Base-by-base conservation (phyloP, 2,113 vertebrate species). In the Rhinichthys klamathensis region DNA sequence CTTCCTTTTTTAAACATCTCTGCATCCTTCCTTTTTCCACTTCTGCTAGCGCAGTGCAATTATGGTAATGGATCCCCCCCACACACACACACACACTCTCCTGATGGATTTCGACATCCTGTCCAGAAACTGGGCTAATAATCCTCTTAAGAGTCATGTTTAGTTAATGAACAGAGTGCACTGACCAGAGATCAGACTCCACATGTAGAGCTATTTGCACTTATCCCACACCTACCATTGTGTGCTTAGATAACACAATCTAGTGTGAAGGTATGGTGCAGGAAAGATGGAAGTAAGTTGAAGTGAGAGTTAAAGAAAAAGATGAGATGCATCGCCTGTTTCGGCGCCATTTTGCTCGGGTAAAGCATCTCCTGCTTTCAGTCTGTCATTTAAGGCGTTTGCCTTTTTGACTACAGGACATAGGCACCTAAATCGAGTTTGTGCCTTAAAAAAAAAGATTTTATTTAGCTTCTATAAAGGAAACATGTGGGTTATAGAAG, bases 101-200 rank as follows among this genome's bases (percentile, higher is more conserved):
- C 94, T 97, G 96, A 98, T 98, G 96, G 97, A 95, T 98, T 98
- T 97, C 95, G 95, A 98, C 97, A 98, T 98, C 96, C 96, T 98
- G 97, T 96, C 96, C 94, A 92, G 90, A 95, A 95, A 95, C 91
- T 93, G 94, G 95, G 96, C 96, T 98, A 99, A 98, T 97, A 96
- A 97, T 96, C 91, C 86, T 96, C 96, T 97, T 96, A 95, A 97
- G 96, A 96, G 96, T 97, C 97, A 97, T 97, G 96, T 97, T 95
- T 96, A 95, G 95, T 98, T 98, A 97, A 96, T 94, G 96, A 96
- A 94, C 95, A 94, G 96, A 96, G 96, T 95, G 95, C 91, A 88
- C 92, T 93, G 92, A 94, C 91, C 87, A 76, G 84, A 83, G 79
- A 81, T 93, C 93, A 84, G 92, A 92, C 86, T 91, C 91, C 90